Percentiles rank a stretch among this genome's conserved stretches.
Conservation (phyloP, 2,797 vertebrate species). For the Fistularia commersonii region DNA sequence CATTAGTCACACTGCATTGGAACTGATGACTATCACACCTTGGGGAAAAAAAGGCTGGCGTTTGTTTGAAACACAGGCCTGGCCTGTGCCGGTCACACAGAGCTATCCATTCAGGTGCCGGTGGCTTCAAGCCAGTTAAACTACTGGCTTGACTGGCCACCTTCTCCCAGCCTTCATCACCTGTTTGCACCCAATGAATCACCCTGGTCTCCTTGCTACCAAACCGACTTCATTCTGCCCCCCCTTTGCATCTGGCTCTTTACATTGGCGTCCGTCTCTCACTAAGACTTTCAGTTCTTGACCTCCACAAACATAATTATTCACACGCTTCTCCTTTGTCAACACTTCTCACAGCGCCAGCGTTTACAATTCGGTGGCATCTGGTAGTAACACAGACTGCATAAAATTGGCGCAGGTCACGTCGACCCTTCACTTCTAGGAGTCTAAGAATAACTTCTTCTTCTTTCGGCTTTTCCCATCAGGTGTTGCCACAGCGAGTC, state of each 20-base stretch:
- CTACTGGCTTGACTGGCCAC: slow-evolving; percentile 25
- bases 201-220: slow-evolving; percentile 6
- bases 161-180: slow-evolving; percentile 44
- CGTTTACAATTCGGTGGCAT: background rate
- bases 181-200: slow-evolving; percentile 38
- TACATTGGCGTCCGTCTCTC: slow-evolving; percentile 19
- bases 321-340: slow-evolving; percentile 16
- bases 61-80: slow-evolving; percentile 38
- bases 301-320: slow-evolving; percentile 30
- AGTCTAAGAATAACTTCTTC: no score
- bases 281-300: slow-evolving; percentile 6
- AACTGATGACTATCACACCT: slow-evolving; percentile 22
- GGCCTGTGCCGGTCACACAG: slow-evolving; percentile 54
- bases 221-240: slow-evolving; percentile 6
- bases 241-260: slow-evolving; percentile 17
- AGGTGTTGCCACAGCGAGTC: no score
- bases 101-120: slow-evolving; percentile 56
- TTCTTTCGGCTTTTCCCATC: no score
- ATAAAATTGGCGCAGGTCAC: no score
- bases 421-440: no score
- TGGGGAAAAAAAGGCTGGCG: slow-evolving; percentile 21
- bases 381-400: background rate
- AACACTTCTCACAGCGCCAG: background rate
- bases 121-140: slow-evolving; percentile 37
- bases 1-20: slow-evolving; percentile 1